These are phyloP conservation scores for Andrena bicolor DNA, from an alignment of 2,888 invertebrate genomes.

Conservation along the genomic window DNA sequence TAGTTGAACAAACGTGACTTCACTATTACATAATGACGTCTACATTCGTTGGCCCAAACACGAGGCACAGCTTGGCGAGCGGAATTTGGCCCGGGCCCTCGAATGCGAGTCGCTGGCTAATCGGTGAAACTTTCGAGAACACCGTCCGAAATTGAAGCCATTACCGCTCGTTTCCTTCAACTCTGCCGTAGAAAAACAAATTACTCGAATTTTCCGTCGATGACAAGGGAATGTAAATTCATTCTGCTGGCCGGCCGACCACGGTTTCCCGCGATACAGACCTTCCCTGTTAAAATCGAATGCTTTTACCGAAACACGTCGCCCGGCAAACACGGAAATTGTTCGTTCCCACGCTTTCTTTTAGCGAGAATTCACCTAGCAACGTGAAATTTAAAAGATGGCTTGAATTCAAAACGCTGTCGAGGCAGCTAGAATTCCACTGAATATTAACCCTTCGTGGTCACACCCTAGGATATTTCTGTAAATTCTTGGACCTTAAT, in stretches of 20 bases:
- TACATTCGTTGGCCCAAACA: slow-evolving; percentile 15
- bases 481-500: too few relatives aligned
- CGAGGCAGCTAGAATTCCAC: background rate
- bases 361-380: background rate
- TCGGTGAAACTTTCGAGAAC: slow-evolving; percentile 42
- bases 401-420: background rate
- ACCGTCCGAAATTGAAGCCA: slow-evolving; percentile 31
- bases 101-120: slow-evolving; percentile 27
- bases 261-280: background rate
- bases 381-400: background rate
- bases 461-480: too few relatives aligned
- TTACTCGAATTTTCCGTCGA: slow-evolving; percentile 16
- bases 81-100: background rate
- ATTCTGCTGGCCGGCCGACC: background rate
- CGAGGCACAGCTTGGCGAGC: background rate
- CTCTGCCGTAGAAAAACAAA: slow-evolving; percentile 11
- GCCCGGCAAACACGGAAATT: background rate
- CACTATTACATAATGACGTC: slow-evolving; percentile 24
- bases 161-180: slow-evolving; percentile 27
- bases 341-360: background rate
- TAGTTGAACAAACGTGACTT: slow-evolving; percentile 11
- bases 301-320: background rate
- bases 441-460: too few relatives aligned
- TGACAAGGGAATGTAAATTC: slow-evolving; percentile 36
- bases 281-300: background rate